A percentile compares a stretch with the other conserved stretches of the same genome.
phyloP scores from a whole-genome alignment of 2,888 invertebrate species.

The Cepaea hortensis region DNA sequence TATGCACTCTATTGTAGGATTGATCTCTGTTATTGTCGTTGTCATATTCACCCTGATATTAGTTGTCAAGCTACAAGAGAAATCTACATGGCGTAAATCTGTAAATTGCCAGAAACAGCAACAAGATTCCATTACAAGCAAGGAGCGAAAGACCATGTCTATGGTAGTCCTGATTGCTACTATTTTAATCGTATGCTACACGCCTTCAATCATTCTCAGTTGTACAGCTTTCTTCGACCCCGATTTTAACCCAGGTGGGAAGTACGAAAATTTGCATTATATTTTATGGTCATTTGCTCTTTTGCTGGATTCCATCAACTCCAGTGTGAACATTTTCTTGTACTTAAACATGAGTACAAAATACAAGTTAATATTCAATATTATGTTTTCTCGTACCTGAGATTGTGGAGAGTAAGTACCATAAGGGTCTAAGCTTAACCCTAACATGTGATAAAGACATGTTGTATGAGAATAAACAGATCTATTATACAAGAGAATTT shows the following conservation, averaged over 20 bases:
- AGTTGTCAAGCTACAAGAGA: neutral
- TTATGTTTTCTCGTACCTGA: neutral
- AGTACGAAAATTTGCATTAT: neutral
- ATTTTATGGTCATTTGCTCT: neutral
- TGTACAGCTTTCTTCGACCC: neutral
- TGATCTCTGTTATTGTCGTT: neutral
- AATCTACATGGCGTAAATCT: neutral
- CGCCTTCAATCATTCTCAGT: neutral
- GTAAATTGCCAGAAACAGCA: neutral
- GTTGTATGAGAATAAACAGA: too few species aligned
- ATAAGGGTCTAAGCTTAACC: too few species aligned
- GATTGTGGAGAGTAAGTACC: too few species aligned
- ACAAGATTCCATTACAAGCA: neutral
- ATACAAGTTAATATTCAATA: neutral
- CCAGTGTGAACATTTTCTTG: neutral
- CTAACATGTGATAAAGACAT: too few species aligned
- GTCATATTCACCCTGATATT: neutral
- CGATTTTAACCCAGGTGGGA: neutral
- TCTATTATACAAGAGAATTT: too few species aligned
- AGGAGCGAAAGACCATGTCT: neutral
- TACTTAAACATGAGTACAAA: neutral
- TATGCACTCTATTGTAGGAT: neutral
- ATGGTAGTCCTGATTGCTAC: neutral
- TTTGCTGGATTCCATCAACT: neutral
- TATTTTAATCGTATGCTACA: neutral